Conservation (phyloP, 92 coral and sea anemone genomes). For the Palythoa grandis region DNA sequence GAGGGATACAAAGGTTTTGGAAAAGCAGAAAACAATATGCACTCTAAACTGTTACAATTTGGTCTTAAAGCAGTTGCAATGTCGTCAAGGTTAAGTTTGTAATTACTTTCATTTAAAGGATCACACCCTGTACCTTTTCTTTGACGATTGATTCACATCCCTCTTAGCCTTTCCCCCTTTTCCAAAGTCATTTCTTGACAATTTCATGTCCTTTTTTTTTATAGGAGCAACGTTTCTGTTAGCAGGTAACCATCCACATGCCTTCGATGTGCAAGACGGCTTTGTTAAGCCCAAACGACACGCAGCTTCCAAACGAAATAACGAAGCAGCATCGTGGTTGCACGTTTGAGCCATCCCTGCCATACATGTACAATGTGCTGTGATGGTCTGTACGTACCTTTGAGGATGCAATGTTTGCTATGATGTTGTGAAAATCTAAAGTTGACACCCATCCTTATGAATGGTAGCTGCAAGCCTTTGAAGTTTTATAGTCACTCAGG, state of each 20-base stretch:
- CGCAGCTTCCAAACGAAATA: slow-evolving; percentile 49
- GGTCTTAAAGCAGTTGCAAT: slow-evolving; percentile 52
- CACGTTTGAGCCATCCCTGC: slow-evolving; percentile 62
- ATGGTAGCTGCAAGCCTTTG: slow-evolving; percentile 55
- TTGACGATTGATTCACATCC: slow-evolving; percentile 50
- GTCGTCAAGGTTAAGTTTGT: slow-evolving; percentile 47
- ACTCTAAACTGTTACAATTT: slow-evolving; percentile 42
- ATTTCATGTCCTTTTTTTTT: slow-evolving; percentile 51
- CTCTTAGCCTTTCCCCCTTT: slow-evolving; percentile 50
- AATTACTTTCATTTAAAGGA: slow-evolving; percentile 45
- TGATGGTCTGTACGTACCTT: slow-evolving; percentile 58
- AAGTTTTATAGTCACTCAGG: slow-evolving; percentile 49
- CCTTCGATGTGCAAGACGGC: slow-evolving; percentile 55
- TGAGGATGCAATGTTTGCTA: slow-evolving; percentile 51
- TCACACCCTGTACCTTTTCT: slow-evolving; percentile 53
- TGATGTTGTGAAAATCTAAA: slow-evolving; percentile 43
- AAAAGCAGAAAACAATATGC: slow-evolving; percentile 55
- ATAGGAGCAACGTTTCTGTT: slow-evolving; percentile 45
- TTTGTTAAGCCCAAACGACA: slow-evolving; percentile 53
- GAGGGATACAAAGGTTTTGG: slow-evolving; percentile 48
- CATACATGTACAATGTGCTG: slow-evolving; percentile 57
- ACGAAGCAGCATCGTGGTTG: slow-evolving; percentile 55
- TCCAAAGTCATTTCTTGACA: slow-evolving; percentile 54
- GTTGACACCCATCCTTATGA: slow-evolving; percentile 53
- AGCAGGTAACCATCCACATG: slow-evolving; percentile 58